Percentiles rank a stretch among this genome's conserved stretches.
Evolutionary conservation across 92 coral and sea anemone species (phyloP).

Genomic region (Actinernus sp.): DNA sequence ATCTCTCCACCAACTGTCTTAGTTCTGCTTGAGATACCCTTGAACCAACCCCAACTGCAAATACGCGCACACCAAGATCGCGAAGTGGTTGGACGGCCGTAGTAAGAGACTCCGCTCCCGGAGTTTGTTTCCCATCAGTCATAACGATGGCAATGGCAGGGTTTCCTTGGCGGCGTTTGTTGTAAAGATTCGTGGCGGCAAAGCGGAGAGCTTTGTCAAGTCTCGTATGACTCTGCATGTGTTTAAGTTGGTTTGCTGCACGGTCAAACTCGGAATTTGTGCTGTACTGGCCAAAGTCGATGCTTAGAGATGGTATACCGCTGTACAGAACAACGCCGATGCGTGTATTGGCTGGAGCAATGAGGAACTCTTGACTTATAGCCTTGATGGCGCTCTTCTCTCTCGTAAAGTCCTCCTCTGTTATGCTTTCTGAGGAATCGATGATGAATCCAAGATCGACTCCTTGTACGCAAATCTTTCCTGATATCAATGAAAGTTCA

Average conservation of each 20-base stretch:
- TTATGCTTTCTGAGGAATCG: slow-evolving; percentile 86
- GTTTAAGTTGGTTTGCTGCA: slow-evolving; percentile 67
- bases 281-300: slow-evolving; percentile 38
- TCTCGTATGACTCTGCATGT: slow-evolving; percentile 72
- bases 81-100: slow-evolving; percentile 77
- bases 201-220: slow-evolving; percentile 79
- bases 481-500: slow-evolving; percentile 5
- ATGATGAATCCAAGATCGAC: slow-evolving; percentile 82
- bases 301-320: slow-evolving; percentile 60
- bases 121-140: slow-evolving; percentile 82
- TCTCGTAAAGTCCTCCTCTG: slow-evolving; percentile 58
- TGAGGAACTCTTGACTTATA: slow-evolving; percentile 72
- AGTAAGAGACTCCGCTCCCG: slow-evolving; percentile 67
- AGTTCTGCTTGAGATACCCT: slow-evolving; percentile 55
- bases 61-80: slow-evolving; percentile 76
- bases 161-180: slow-evolving; percentile 65
- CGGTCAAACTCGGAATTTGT: slow-evolving; percentile 49
- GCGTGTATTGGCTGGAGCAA: slow-evolving; percentile 58
- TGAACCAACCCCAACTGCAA: slow-evolving; percentile 85
- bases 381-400: slow-evolving; percentile 79
- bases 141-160: slow-evolving; percentile 83
- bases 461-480: slow-evolving; percentile 49
- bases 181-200: slow-evolving; percentile 70
- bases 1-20: slow-evolving; percentile 48
- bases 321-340: slow-evolving; percentile 84